Base-by-base conservation (phyloP, 2,888 invertebrate species). In the Celastrina argiolus region DNA sequence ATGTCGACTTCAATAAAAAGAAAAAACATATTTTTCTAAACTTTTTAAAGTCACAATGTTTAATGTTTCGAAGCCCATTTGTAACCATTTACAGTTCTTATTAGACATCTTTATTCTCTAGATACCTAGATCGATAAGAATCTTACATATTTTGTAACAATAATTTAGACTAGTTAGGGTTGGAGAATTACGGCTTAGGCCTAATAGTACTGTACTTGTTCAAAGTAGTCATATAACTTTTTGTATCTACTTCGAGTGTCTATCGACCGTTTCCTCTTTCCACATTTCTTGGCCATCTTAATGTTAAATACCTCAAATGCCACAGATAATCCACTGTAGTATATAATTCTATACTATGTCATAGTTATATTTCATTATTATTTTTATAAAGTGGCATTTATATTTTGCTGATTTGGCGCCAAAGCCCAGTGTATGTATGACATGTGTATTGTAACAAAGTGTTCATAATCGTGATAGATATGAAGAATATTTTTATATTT, bases 21-120 rank as follows among this genome's bases (percentile, higher is more conserved):
- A 78, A 80, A 79, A 82, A 75, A 83, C 81, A 85, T 89, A 89
- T 91, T 91, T 90, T 91, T 91, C 89, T 90, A 91, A 86, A 88
- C 87, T 85, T 91, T 91, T 89, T 88, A 78, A 85, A 73, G 87
- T 87, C 86, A 82, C 84, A 82, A 59, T 59, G 34, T 77, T 76
- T 70, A 74, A 71, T 77, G 78, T 78, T 79, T 80, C 76, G 81
- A 78, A 78, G 76, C 78, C 83, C 82, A 82, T 86, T 86, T 84
- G 76, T 85, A 84, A 79, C 73, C 80, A 78, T 87, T 83, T 84
- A 86, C 79, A 81, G 80, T 84, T 84, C 81, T 82, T 75, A 80
- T 84, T 83, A 77, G 75, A 77, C 80, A 80, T 75, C 74, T 72
- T 78, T 74, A 75, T 75, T 76, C 80, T 77, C 71, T 75, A 74